Conservation (phyloP, 2,113 vertebrate genomes). For the Thymallus thymallus region DNA sequence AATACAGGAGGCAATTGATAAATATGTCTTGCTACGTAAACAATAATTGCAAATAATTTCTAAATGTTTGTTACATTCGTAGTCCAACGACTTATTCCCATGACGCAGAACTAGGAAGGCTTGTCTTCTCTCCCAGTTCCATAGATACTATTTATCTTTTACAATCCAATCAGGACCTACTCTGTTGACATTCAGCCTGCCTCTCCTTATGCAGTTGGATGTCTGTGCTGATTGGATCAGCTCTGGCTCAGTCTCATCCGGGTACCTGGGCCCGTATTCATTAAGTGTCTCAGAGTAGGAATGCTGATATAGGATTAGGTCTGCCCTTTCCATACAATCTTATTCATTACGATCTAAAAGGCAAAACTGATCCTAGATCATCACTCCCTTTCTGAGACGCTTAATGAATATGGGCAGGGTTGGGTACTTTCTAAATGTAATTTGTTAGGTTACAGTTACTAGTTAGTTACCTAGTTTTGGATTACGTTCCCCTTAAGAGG, state of each 20-base stretch:
- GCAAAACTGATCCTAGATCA: no score
- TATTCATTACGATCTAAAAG: no score
- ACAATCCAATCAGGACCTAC: not conserved
- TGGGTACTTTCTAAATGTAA: no score
- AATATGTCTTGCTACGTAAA: conserved; percentile 35
- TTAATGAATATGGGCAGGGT: no score
- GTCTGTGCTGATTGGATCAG: not conserved
- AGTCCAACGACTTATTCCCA: conserved; percentile 4
- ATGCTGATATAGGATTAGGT: no score
- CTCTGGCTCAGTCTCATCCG: not conserved
- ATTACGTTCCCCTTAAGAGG: no score
- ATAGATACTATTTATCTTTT: not conserved
- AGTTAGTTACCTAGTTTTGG: no score
- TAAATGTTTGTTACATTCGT: conserved; percentile 14
- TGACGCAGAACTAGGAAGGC: conserved; percentile 6
- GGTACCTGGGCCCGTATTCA: no score
- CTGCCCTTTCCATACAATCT: no score
- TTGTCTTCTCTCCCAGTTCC: conserved; percentile 4
- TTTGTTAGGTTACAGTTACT: no score
- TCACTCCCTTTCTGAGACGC: no score
- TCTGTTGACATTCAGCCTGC: not conserved
- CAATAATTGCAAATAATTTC: conserved; percentile 20
- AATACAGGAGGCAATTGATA: conserved; percentile 28
- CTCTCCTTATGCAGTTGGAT: not conserved
- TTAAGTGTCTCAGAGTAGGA: no score